Evolutionary conservation across 2,888 invertebrate genomes (phyloP).

Genomic region (Neoaliturus tenellus): DNA sequence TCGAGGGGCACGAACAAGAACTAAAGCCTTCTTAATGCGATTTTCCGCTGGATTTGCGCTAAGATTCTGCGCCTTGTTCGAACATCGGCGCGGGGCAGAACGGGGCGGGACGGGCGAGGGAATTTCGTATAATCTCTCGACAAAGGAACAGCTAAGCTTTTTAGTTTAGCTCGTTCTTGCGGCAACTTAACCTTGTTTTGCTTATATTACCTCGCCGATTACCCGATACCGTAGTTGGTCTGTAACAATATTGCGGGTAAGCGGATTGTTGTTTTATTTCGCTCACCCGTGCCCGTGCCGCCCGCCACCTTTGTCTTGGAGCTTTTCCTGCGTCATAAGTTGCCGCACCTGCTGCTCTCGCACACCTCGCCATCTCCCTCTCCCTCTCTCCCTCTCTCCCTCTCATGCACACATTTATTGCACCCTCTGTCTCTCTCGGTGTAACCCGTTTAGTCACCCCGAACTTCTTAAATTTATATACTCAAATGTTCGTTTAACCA

Average conservation of each 20-base stretch:
- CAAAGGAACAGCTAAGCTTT: slow-evolving; percentile 59
- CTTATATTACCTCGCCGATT: slow-evolving; percentile 50
- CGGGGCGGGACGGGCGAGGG: not conserved
- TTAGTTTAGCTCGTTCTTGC: slow-evolving; percentile 59
- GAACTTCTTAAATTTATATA: too few species aligned
- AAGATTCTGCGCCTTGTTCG: slow-evolving; percentile 56
- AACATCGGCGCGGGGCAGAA: not conserved
- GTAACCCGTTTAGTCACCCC: not conserved
- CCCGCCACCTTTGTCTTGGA: slow-evolving; percentile 5
- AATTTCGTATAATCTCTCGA: slow-evolving; percentile 55
- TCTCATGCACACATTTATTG: not conserved
- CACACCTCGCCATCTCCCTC: not conserved
- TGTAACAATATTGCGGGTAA: slow-evolving; percentile 48
- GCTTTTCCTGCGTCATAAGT: slow-evolving; percentile 24
- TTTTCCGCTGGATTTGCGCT: slow-evolving; percentile 60
- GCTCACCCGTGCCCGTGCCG: slow-evolving; percentile 45
- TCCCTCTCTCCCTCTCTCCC: not conserved
- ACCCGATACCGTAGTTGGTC: slow-evolving; percentile 31
- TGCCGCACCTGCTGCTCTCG: slow-evolving; percentile 1
- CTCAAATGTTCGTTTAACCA: too few species aligned
- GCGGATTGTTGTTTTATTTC: slow-evolving; percentile 50
- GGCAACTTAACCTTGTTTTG: slow-evolving; percentile 58
- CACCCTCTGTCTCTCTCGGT: not conserved
- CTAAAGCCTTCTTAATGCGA: slow-evolving; percentile 60
- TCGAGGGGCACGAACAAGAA: slow-evolving; percentile 60